Evolutionary conservation across 2,888 invertebrate species (phyloP), one percentile per base, ranked within the genome.

Genomic region (Macrophya alboannulata): DNA sequence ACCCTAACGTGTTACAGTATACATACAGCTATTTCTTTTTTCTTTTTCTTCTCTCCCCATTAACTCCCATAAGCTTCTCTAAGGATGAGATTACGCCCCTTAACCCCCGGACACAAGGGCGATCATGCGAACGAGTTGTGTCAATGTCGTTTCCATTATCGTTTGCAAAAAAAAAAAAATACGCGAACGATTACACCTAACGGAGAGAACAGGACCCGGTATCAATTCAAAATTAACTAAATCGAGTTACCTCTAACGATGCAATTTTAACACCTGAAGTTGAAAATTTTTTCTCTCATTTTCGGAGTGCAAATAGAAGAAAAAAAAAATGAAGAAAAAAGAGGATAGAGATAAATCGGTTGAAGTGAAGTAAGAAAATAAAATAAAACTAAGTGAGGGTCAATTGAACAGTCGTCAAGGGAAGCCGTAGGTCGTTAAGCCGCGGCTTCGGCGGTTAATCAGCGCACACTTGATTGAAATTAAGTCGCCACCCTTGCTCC

Each of bases 391-490:
- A 74, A 74, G 43, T 74, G 45, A 74, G 72, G 43, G 72, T 74
- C 72, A 45, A 74, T 74, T 74, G 72, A 74, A 74, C 51, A 2
- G 48, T 31, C 51, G 40, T 37, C 77, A 15, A 25, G 51, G 31
- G 48, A 55, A 55, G 55, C 31, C 37, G 25, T 25, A 40, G 79
- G 59, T 79, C 79, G 59, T 79, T 79, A 79, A 37, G 51, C 79
- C 59, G 59, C 37, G 40, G 76, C 59, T 83, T 83, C 31, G 83
- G 68, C 17, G 48, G 68, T 83, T 83, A 68, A 83, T 83, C 71
- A 68, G 68, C 31, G 83, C 17, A 43, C 17, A 48, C 83, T 68
- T 48, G 83, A 83, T 83, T 83, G 83, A 83, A 83, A 83, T 83
- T 37, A 83, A 68, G 83, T 83, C 83, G 45, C 62, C 62, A 81